A percentile compares a stretch with the other conserved stretches of the same genome.
phyloP scores from a whole-genome alignment of 2,888 invertebrate species.

The Frankliniella intonsa region DNA sequence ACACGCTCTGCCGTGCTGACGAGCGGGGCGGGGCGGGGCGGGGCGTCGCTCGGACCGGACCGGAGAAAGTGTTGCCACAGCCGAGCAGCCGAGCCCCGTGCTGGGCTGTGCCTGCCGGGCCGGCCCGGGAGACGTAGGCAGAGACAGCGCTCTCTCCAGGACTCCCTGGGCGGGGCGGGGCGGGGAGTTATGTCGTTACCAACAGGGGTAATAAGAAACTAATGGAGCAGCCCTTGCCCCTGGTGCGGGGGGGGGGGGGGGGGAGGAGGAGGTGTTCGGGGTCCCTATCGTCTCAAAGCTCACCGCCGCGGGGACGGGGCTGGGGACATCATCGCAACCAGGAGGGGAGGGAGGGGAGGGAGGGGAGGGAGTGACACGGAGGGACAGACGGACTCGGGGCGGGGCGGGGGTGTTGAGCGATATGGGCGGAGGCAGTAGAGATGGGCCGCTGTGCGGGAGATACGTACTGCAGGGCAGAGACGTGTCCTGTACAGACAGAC shows the following conservation, averaged over 20 bases:
- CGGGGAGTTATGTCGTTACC: slow-evolving; percentile 8
- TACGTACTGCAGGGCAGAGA: neutral
- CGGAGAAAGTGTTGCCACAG: neutral
- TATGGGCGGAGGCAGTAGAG: neutral
- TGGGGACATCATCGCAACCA: too few relatives aligned
- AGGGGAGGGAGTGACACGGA: neutral
- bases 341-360: too few relatives aligned
- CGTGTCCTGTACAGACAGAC: neutral
- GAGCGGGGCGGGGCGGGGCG: neutral
- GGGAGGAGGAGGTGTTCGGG: too few relatives aligned
- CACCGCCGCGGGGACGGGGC: too few relatives aligned
- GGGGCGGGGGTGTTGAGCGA: neutral
- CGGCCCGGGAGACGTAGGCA: neutral
- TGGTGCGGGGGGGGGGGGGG: neutral
- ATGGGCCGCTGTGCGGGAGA: neutral
- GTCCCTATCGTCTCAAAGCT: too few relatives aligned
- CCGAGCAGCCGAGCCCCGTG: neutral
- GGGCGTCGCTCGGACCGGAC: neutral
- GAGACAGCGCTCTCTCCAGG: neutral
- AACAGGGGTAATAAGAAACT: slow-evolving; percentile 17
- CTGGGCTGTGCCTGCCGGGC: too few relatives aligned
- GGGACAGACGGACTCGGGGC: neutral
- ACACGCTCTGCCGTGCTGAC: too few relatives aligned
- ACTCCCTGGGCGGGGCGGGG: neutral
- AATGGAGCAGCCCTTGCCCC: neutral